phyloP scores from a whole-genome alignment of 2,113 vertebrate species.

The Leucosticte australis region DNA sequence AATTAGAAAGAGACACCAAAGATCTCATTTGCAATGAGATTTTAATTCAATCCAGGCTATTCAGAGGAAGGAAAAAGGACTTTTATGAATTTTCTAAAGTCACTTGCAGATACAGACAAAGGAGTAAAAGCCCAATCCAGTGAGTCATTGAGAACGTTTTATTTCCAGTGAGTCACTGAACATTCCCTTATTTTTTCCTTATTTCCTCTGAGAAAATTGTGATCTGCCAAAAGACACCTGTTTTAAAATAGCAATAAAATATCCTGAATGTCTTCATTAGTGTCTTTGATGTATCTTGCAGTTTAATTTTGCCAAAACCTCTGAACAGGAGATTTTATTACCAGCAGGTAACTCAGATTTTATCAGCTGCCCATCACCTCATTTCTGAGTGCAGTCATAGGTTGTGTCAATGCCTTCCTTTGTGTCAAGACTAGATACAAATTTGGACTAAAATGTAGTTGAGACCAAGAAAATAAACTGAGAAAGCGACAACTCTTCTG shows the following conservation, averaged over 20 bases:
- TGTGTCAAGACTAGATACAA: background rate
- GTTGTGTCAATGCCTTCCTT: background rate
- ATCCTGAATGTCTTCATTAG: background rate
- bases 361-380: background rate
- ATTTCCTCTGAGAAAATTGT: background rate
- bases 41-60: constrained; percentile 8
- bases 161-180: background rate
- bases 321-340: background rate
- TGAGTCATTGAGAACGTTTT: background rate
- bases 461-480: background rate
- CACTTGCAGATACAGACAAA: background rate
- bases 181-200: background rate
- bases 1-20: constrained; percentile 1
- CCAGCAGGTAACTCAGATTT: background rate
- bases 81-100: background rate
- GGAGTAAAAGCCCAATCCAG: background rate
- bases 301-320: background rate
- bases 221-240: background rate
- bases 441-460: background rate
- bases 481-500: background rate
- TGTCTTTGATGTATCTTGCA: background rate
- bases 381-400: background rate
- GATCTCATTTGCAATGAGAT: background rate
- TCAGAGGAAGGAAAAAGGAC: background rate
- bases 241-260: background rate